Conservation (phyloP, 2,113 vertebrate genomes). For the Amphilophus citrinellus region DNA sequence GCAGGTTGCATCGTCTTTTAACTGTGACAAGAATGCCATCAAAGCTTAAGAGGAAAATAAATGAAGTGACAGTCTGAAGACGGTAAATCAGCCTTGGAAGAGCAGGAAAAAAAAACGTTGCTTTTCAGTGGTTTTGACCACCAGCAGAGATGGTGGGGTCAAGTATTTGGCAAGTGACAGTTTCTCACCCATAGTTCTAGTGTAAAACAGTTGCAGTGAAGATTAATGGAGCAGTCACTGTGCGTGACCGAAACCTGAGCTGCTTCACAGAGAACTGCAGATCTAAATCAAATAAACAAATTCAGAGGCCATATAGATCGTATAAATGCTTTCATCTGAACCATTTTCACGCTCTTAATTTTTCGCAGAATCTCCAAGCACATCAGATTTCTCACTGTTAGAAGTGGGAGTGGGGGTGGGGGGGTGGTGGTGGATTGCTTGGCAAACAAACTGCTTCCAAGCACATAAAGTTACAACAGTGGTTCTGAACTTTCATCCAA, state of each 20-base stretch:
- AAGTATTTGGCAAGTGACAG: not conserved
- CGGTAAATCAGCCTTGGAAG: not conserved
- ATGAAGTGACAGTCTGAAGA: not conserved
- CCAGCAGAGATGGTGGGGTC: not conserved
- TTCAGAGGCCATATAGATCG: not conserved
- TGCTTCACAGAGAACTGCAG: not conserved
- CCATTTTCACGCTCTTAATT: constrained; percentile 3
- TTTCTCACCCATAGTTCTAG: not conserved
- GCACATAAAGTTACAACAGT: constrained; percentile 3
- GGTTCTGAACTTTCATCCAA: constrained; percentile 44
- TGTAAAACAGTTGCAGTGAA: constrained; percentile 2
- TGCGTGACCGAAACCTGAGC: constrained; percentile 8
- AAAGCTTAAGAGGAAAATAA: not conserved
- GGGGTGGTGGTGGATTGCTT: no score
- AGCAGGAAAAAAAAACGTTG: not conserved
- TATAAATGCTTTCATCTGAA: constrained; percentile 25
- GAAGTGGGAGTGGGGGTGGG: no score
- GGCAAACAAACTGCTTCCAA: constrained; percentile 21
- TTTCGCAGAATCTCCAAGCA: not conserved
- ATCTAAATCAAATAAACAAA: constrained; percentile 8
- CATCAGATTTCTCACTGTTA: not conserved
- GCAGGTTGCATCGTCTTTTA: not conserved
- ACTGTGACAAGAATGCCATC: not conserved
- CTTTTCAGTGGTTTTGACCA: constrained; percentile 6
- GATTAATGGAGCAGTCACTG: not conserved